Base-by-base conservation (phyloP, 2,888 invertebrate species). In the Dynastes hyllus region DNA sequence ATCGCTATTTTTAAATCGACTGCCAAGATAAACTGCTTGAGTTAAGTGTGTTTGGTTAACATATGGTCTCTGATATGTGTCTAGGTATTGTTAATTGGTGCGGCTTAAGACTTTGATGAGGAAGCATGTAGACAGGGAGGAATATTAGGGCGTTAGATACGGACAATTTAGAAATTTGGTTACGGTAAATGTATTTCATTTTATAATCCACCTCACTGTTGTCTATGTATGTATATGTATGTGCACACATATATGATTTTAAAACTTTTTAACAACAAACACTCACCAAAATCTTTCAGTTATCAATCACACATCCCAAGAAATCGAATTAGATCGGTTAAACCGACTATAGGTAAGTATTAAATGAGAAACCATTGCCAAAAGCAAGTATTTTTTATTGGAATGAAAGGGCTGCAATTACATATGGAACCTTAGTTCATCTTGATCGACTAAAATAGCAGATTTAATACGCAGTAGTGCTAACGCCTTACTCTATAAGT, bases 11-110 rank as follows among this genome's bases (percentile, higher is more conserved):
- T 77, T 77, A 75, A 75, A 61, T 75, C 61, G 22, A 5, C 61
- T 75, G 50, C 63, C 22, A 45, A 75, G 73, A 75, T 61, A 75
- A 75, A 75, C 73, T 61, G 61, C 73, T 61, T 45, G 11, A 63
- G 58, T 13, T 69, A 69, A 69, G 51, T 69, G 53, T 69, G 51
- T 69, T 75, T 75, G 73, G 73, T 45, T 75, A 75, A 75, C 73
- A 75, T 75, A 61, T 75, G 73, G 73, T 75, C 27, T 27, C 73
- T 63, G 61, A 61, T 75, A 29, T 63, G 45, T 75, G 73, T 75
- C 61, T 75, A 75, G 73, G 73, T 75, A 75, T 75, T 75, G 73
- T 61, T 75, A 75, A 75, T 75, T 75, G 73, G 73, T 75, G 73
- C 73, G 73, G 73, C 61, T 61, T 61, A 75, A 61, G 45, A 22